Evolutionary conservation across 2,888 invertebrate species (phyloP).

Genomic region (Antitype chi): DNA sequence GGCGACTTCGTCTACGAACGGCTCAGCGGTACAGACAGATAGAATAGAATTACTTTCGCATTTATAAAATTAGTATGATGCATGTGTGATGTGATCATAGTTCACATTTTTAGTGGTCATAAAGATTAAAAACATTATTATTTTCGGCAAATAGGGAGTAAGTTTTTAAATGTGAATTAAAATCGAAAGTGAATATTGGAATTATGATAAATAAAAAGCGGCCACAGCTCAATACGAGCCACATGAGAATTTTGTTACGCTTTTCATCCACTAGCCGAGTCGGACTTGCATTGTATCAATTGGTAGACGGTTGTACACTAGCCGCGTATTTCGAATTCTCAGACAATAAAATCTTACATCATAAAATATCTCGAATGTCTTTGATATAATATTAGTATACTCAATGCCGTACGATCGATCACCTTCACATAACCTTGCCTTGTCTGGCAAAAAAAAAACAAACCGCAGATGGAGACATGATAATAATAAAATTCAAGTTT

Average conservation of each 20-base stretch:
- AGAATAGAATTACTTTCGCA: no score
- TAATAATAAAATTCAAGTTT: neutral
- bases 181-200: no score
- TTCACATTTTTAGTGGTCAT: neutral
- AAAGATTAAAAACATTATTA: neutral
- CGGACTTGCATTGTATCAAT: neutral
- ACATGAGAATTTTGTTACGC: neutral
- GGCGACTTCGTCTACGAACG: neutral
- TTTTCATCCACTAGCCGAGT: neutral
- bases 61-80: neutral
- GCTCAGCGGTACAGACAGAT: neutral
- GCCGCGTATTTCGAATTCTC: neutral
- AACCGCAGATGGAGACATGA: no score
- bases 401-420: conserved; percentile 18
- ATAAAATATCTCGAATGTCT: neutral
- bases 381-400: conserved; percentile 13
- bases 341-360: neutral
- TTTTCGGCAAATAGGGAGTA: neutral
- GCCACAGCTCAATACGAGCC: no score
- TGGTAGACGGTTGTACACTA: neutral
- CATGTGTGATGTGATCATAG: neutral
- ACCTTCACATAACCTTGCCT: conserved; percentile 17
- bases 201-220: neutral
- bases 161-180: neutral
- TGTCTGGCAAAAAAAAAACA: conserved; percentile 4